Evolutionary conservation across 1,140 invertebrate genomes (phyloP).

Genomic region (Orius laevigatus): DNA sequence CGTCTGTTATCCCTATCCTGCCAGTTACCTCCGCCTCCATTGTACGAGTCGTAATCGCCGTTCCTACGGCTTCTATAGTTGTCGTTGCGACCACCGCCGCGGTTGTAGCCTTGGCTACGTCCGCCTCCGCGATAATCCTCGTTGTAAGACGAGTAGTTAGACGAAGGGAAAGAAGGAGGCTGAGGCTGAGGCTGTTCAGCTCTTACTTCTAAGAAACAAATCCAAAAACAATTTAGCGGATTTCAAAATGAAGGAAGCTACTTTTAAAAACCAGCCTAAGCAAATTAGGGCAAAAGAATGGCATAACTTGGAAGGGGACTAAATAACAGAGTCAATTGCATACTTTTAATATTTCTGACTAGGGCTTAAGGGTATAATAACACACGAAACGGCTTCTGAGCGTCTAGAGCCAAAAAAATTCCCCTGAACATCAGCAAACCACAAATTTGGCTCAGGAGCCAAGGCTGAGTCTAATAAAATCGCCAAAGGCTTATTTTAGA

Average conservation of each 20-base stretch:
- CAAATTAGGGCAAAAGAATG: neutral
- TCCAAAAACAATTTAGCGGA: neutral
- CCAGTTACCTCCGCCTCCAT: constrained; percentile 24
- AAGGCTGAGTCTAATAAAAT: no score
- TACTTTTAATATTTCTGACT: no score
- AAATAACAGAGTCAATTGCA: no score
- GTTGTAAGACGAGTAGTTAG: constrained; percentile 11
- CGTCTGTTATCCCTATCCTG: constrained; percentile 21
- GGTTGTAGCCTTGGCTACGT: constrained; percentile 5
- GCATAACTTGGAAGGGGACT: neutral
- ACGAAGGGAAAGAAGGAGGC: neutral
- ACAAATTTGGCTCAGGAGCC: no score
- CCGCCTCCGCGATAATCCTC: constrained; percentile 11
- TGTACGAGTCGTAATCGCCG: constrained; percentile 30
- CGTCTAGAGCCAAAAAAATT: no score
- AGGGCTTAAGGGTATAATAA: no score
- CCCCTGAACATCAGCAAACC: no score
- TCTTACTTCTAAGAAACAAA: no score
- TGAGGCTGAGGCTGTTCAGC: no score
- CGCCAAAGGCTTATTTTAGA: no score
- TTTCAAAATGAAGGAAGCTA: neutral
- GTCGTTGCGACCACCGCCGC: constrained; percentile 20
- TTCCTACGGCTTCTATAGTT: constrained; percentile 17
- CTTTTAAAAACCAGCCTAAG: neutral
- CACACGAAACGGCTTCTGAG: no score